Evolutionary conservation across 2,113 vertebrate species (phyloP), one percentile per base, ranked within the genome.

Genomic region (Haemorhous mexicanus): DNA sequence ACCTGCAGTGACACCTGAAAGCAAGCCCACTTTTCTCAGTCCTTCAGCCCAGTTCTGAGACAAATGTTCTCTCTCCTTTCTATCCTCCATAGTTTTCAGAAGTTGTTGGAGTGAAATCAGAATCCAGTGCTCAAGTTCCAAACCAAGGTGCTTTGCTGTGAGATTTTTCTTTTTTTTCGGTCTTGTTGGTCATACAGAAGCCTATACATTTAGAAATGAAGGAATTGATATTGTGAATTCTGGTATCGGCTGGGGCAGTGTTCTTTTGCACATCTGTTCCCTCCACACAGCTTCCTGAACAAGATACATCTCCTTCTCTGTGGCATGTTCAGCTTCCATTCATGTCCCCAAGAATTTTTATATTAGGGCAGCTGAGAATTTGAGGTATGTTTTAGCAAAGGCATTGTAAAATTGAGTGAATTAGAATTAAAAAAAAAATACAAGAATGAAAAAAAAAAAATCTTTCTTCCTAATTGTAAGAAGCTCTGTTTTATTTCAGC

Each of bases 161-260:
- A 64, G 33, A 16, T 43, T 69, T 47, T 82, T 89, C 20, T 73
- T 56, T 13, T 19, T 16, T 69, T 84, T 39, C 39, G 28, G 11
- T 76, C 43, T 87, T 85, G 27, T 67, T 56, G n/a, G 41, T 22
- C 58, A 12, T 73, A n/a, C 1, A 37, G 0, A 7, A 66, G 10
- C n/a, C 43, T 87, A 19, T 44, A 41, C 7, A 33, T 89, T 39
- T 73, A 64, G 44, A 93, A 90, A 47, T 47, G 5, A 68, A 44
- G 62, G 37, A 61, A 56, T 68, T 8, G 2, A 28, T 61, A 7
- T 23, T 78, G 30, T 55, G 37, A 75, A 41, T 92, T 91, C 35
- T 44, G 30, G 2, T 69, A 52, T 56, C 1, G 1, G 3, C 37
- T 81, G 46, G 3, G 26, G 7, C 1, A 1, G 1, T 37, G 23